Evolutionary conservation across 1,140 invertebrate genomes (phyloP).

Genomic region (Nomia melanderi): DNA sequence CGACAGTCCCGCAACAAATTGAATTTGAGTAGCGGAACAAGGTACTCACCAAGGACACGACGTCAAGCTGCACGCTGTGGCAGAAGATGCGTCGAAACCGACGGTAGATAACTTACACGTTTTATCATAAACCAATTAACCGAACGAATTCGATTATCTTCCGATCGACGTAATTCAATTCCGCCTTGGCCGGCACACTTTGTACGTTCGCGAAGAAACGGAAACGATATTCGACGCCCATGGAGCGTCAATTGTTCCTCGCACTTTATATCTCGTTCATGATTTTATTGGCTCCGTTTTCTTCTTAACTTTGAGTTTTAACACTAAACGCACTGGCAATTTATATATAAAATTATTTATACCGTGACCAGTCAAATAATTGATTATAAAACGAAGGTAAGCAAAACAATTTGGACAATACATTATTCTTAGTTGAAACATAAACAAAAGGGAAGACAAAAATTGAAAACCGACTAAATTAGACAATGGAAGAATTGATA

Average conservation of each 20-base stretch:
- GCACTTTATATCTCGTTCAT: neutral
- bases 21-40: conserved; percentile 23
- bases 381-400: no score
- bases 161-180: neutral
- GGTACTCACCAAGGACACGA: conserved; percentile 32
- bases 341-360: no score
- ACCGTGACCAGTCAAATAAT: no score
- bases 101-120: neutral
- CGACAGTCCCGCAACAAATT: neutral
- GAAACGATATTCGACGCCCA: neutral
- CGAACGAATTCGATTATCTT: neutral
- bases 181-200: neutral
- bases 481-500: no score
- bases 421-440: no score
- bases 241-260: neutral
- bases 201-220: neutral
- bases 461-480: no score
- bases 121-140: conserved; percentile 10
- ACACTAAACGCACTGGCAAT: no score
- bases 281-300: neutral
- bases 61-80: neutral
- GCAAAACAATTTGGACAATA: no score
- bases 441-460: no score
- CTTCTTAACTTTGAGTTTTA: no score
- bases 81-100: neutral